Base-by-base conservation (phyloP, 2,888 invertebrate species). In the Embidobia sp. region DNA sequence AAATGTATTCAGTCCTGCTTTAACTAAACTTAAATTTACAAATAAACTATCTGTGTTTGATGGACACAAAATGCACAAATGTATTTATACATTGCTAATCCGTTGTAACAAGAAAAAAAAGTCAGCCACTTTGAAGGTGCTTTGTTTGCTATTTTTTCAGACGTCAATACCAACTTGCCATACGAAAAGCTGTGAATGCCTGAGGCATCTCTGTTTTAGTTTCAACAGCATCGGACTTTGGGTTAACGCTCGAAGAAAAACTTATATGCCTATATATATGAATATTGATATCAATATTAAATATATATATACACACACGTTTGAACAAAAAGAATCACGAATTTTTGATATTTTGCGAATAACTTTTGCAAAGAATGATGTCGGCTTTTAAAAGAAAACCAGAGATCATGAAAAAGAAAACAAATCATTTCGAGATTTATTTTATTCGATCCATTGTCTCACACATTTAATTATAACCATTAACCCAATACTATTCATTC, bases 111-210 rank as follows among this genome's bases (percentile, higher is more conserved):
- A 74, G 66, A 37, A 33, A 64, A 70, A 51, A 37, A 73, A 73
- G 44, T 74, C 77, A 74, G 44, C 29, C 18, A 77, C 79, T 85
- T 82, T 86, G 86, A 87, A 86, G 83, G 85, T 84, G 85, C 85
- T 87, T 86, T 87, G 83, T 88, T 88, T 89, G 78, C 83, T 87
- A 80, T 86, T 88, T 89, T 87, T 90, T 92, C 96, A 96, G 96
- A 96, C 92, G 95, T 96, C 91, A 95, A 94, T 92, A 94, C 96
- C 91, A 94, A 94, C 91, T 95, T 95, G 93, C 96, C 96, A 92
- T 96, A 96, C 91, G 96, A 96, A 93, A 96, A 96, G 93, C 94
- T 96, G 92, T 96, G 94, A 94, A 91, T 85, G 85, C 90, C 76
- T 91, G 91, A 83, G 91, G 90, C 91, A 90, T 90, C 91, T 87